These are phyloP conservation scores for Acheta domesticus DNA, from an alignment of 2,888 invertebrate species.

Conservation along the genomic window DNA sequence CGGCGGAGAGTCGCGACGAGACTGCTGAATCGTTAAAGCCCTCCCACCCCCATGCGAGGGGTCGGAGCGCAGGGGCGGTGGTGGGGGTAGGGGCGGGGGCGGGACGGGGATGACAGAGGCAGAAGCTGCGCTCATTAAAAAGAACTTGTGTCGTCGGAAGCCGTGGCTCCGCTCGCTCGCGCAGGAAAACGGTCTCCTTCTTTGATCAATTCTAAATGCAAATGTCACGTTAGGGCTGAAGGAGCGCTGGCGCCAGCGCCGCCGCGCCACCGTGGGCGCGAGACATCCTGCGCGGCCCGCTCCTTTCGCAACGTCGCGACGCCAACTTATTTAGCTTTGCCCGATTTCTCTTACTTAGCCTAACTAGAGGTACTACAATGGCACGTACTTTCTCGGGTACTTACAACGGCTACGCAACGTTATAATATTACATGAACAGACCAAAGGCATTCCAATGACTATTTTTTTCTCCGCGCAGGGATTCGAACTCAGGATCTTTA, in stretches of 20 bases:
- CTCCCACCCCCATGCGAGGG: neutral
- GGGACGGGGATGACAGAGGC: neutral
- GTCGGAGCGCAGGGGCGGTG: neutral
- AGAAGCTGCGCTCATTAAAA: neutral
- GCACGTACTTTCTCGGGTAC: too few species aligned
- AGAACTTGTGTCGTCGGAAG: slow-evolving; percentile 3
- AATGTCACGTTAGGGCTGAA: neutral
- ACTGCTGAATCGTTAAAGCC: neutral
- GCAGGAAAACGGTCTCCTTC: slow-evolving; percentile 3
- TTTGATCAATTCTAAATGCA: neutral
- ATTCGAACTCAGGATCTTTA: too few species aligned
- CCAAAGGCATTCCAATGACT: too few species aligned
- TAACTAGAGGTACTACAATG: too few species aligned
- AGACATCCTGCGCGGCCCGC: neutral
- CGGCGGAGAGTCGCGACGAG: neutral
- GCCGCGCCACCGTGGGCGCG: too few species aligned
- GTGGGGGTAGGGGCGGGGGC: neutral
- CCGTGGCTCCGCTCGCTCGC: neutral
- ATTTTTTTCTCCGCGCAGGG: too few species aligned
- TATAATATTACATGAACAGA: too few species aligned
- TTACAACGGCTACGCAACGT: too few species aligned
- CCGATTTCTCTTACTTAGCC: too few species aligned
- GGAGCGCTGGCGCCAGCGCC: neutral
- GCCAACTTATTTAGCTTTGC: too few species aligned
- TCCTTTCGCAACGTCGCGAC: neutral